Evolutionary conservation across 1,140 invertebrate genomes (phyloP), one percentile per base, ranked within the genome.

Genomic region (Penaeus vannamei): DNA sequence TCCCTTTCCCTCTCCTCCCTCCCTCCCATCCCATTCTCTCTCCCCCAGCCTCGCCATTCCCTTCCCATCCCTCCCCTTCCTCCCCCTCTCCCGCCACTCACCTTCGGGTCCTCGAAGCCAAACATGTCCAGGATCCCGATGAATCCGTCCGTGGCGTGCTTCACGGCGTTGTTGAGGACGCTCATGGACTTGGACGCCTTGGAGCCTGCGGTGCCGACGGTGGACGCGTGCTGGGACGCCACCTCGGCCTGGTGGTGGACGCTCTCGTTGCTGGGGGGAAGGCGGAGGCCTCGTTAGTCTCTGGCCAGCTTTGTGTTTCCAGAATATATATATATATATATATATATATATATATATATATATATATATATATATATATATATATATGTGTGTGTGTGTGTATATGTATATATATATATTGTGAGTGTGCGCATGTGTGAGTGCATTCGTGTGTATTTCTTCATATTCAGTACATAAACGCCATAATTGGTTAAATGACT

Each of bases 111-210:
- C 94, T 98, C 97, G 93, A 98, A 98, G 0, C 97, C 97, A 93
- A 98, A 98, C 97, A 98, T 98, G 92, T 98, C 97, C 79, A 98
- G 93, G 91, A 98, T 98, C 22, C 97, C 97, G 91, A 98, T 98
- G 93, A 98, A 98, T 7, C 97, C 97, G 92, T 98, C 97, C 0
- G 97, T 98, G n/a, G 97, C 97, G 93, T 98, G 97, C 85, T 97
- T 94, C 36, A 98, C 97, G 0, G 97, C 97, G 92, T 98, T 97
- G 93, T 98, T 98, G 20, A 98, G 93, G 0, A 96, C 97, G 0
- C 96, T 96, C 97, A 98, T 98, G 4, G 94, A 94, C 90, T 95
- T 95, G 77, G 93, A 94, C 59, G 97, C 97, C 93, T 97, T 97
- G 36, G 97, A 97, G 69, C 97, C 97, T 10, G 96, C 96, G 61